Evolutionary conservation across 2,113 vertebrate species (phyloP).

Genomic region (Polypterus senegalus): DNA sequence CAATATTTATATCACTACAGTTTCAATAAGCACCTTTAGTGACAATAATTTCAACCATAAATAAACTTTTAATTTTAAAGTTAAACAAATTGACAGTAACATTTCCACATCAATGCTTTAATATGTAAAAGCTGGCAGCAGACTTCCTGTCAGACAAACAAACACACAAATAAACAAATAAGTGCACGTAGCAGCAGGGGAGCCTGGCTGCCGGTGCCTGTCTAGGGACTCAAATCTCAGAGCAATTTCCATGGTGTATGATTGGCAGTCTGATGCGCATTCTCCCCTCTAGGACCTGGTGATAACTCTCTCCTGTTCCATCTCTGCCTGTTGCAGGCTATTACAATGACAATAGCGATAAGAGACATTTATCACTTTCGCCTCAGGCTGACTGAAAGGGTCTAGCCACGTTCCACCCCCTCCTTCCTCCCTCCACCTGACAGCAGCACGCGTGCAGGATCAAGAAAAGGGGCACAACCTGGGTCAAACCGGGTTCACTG

Average conservation of each 20-base stretch:
- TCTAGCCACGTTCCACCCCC: slow-evolving; percentile 33
- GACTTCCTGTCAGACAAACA: not conserved
- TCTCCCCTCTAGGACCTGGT: slow-evolving; percentile 50
- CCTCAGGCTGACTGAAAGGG: slow-evolving; percentile 49
- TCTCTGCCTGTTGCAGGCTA: slow-evolving; percentile 56
- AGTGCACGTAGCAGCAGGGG: slow-evolving; percentile 19
- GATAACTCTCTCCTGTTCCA: slow-evolving; percentile 56
- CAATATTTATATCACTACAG: too few species aligned
- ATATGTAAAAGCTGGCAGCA: too few species aligned
- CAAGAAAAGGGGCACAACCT: slow-evolving; percentile 12
- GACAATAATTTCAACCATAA: too few species aligned
- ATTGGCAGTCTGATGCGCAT: slow-evolving; percentile 70
- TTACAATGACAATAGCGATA: slow-evolving; percentile 68
- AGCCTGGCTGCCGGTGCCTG: slow-evolving; percentile 29
- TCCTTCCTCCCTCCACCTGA: not conserved
- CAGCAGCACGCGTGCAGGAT: slow-evolving; percentile 39
- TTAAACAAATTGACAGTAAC: too few species aligned
- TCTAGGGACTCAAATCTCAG: slow-evolving; percentile 74
- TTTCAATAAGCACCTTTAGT: too few species aligned
- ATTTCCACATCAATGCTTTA: too few species aligned
- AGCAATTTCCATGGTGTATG: slow-evolving; percentile 64
- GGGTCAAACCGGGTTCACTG: slow-evolving; percentile 19
- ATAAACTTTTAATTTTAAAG: too few species aligned
- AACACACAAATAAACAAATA: slow-evolving; percentile 30
- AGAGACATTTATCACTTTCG: slow-evolving; percentile 62